phyloP scores from a whole-genome alignment of 1,140 invertebrate species.

The Gryon sp. region DNA sequence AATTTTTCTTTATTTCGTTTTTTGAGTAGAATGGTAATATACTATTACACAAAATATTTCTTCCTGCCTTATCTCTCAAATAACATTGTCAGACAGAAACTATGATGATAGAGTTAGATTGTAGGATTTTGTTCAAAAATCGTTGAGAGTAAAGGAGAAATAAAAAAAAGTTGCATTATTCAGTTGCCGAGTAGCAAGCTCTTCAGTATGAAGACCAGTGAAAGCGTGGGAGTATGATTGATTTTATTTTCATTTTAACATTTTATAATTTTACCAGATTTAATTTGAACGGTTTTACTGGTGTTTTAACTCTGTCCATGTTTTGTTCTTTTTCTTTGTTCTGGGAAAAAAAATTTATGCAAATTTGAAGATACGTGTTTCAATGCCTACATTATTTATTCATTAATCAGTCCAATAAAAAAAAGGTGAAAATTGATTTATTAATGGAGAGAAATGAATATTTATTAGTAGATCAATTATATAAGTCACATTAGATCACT shows the following conservation, averaged over 20 bases:
- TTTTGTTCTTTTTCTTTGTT: no score
- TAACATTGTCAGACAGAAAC: conserved; percentile 28
- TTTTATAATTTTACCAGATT: conserved; percentile 1
- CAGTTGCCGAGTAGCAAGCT: not conserved
- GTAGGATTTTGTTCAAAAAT: conserved; percentile 25
- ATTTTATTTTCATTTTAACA: conserved; percentile 15
- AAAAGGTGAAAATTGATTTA: no score
- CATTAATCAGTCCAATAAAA: no score
- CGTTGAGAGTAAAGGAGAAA: not conserved
- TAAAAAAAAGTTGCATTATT: conserved; percentile 23
- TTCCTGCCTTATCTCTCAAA: conserved; percentile 34
- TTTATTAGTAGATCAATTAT: no score
- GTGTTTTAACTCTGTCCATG: not conserved
- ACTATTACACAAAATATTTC: conserved; percentile 36
- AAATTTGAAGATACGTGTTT: no score
- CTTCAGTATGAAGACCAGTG: conserved; percentile 29
- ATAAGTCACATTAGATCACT: no score
- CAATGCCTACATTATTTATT: no score
- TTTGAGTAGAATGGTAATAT: no score
- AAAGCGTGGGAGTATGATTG: conserved; percentile 34
- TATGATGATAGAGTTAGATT: conserved; percentile 8
- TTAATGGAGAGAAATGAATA: no score
- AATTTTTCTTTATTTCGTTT: no score
- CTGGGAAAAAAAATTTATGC: not conserved
- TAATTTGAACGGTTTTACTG: conserved; percentile 4